A percentile compares a stretch with the other conserved stretches of the same genome.
Conservation (phyloP, 2,888 invertebrate species). For the Drosophila affinis region DNA sequence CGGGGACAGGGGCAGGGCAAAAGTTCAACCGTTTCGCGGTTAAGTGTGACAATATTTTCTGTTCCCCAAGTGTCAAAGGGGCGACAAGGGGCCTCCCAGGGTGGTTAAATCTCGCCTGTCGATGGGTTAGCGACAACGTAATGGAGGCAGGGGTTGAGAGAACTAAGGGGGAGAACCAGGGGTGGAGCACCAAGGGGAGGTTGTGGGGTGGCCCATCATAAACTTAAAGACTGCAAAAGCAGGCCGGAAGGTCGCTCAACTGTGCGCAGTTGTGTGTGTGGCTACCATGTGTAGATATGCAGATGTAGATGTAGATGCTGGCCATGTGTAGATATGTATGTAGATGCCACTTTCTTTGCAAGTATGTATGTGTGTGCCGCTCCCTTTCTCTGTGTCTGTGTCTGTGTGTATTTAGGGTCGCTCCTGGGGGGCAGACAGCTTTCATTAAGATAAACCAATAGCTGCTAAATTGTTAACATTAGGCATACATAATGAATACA, state of each 20-base stretch:
- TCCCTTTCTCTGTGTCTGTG: conserved; percentile 1
- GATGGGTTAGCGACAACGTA: conserved; percentile 23
- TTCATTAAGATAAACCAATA: conserved; percentile 79
- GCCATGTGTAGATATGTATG: too few relatives aligned
- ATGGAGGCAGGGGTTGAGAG: conserved; percentile 50
- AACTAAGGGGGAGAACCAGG: conserved; percentile 40
- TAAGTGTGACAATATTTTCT: conserved; percentile 52
- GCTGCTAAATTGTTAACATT: conserved; percentile 80
- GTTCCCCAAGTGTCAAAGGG: conserved; percentile 29
- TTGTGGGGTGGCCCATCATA: conserved; percentile 69
- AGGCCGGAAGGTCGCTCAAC: conserved; percentile 59
- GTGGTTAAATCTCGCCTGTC: conserved; percentile 38
- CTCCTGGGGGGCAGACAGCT: conserved; percentile 67
- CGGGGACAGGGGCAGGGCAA: too few relatives aligned
- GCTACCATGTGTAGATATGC: conserved; percentile 9
- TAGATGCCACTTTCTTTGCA: neutral
- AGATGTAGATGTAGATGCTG: too few relatives aligned
- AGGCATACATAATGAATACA: conserved; percentile 76
- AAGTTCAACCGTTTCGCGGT: conserved; percentile 48
- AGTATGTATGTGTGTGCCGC: too few relatives aligned
- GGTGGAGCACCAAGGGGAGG: too few relatives aligned
- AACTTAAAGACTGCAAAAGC: conserved; percentile 70
- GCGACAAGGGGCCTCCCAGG: conserved; percentile 24
- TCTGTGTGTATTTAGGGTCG: conserved; percentile 60
- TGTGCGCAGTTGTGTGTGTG: conserved; percentile 49